Base-by-base conservation (phyloP, 1,140 invertebrate species). In the Paracyclopina nana region DNA sequence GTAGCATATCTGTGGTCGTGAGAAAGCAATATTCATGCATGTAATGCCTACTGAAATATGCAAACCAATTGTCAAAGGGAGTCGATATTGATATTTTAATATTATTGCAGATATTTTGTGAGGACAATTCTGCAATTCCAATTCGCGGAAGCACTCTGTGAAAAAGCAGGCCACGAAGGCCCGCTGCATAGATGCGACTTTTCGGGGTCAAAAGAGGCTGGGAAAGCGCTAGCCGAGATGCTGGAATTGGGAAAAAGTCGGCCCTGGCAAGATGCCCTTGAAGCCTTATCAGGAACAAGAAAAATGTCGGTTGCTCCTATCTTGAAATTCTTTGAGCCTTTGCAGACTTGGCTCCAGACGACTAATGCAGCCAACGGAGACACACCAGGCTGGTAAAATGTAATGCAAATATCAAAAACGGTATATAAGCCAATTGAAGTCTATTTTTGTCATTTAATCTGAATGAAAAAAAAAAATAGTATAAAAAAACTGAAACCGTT, bases 191-290 rank as follows among this genome's bases (percentile, higher is more conserved):
- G 44, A 18, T 59, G 63, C 57, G 65, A 68, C 50, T 60, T 66
- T 16, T 62, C 63, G 41, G 28, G 54, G 12, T 65, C 60, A 0
- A 55, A 57, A 45, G 56, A 56, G 3, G 34, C 34, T 16, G 34
- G 34, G 4, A 20, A n/a, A 8, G 20, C 14, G 20, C 20, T 38
- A 24, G 64, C 65, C 6, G 68, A 71, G 43, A 82, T 87, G 77
- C 62, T 90, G 28, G 72, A 73, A 54, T 62, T 86, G 66, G 85
- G 85, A 28, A 74, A 77, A 0, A 84, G 80, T 0, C 71, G 71
- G 56, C 77, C 80, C 11, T 90, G 84, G 84, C 75, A 74, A 34
- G 77, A 82, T 55, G 79, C 79, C 43, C 74, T 91, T 72, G 72
- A 83, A 62, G 70, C 71, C 16, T 64, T 91, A 18, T 85, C 83